Percentiles rank a stretch among this genome's conserved stretches.
These are phyloP conservation scores for Benthosema pterotum DNA, from an alignment of 2,797 vertebrate species.

Conservation along the genomic window DNA sequence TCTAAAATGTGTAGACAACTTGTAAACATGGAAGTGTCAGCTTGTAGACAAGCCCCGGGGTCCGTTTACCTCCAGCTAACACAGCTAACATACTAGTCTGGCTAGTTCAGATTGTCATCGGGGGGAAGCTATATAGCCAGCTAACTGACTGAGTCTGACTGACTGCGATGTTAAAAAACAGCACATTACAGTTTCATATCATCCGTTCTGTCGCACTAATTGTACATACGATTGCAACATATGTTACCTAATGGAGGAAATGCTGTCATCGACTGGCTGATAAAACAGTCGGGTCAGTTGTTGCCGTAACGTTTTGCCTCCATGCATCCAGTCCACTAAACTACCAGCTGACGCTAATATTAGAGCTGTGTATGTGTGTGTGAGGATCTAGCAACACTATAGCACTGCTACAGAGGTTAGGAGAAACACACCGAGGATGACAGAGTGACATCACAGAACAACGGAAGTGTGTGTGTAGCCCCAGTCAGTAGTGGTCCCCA, in stretches of 20 bases:
- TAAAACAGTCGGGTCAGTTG: constrained; percentile 29
- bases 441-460: too few species aligned
- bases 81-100: constrained; percentile 57
- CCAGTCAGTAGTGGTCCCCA: too few species aligned
- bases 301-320: constrained; percentile 54
- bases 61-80: constrained; percentile 32
- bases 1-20: constrained; percentile 36
- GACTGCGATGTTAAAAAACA: constrained; percentile 13
- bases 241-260: neutral
- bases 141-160: constrained; percentile 11
- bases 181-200: constrained; percentile 34
- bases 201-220: constrained; percentile 39
- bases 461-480: too few species aligned
- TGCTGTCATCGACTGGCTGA: neutral
- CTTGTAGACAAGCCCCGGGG: constrained; percentile 55
- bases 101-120: constrained; percentile 37
- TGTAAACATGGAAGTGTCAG: constrained; percentile 67
- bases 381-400: constrained; percentile 37
- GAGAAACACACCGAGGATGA: too few species aligned
- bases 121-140: constrained; percentile 27
- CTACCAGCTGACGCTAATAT: constrained; percentile 69
- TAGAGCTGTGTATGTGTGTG: constrained; percentile 6
- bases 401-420: constrained; percentile 39
- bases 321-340: constrained; percentile 52
- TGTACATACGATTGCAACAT: neutral